Evolutionary conservation across 2,113 vertebrate species (phyloP), one percentile per base, ranked within the genome.

Genomic region (Rousettus leschenaultii): DNA sequence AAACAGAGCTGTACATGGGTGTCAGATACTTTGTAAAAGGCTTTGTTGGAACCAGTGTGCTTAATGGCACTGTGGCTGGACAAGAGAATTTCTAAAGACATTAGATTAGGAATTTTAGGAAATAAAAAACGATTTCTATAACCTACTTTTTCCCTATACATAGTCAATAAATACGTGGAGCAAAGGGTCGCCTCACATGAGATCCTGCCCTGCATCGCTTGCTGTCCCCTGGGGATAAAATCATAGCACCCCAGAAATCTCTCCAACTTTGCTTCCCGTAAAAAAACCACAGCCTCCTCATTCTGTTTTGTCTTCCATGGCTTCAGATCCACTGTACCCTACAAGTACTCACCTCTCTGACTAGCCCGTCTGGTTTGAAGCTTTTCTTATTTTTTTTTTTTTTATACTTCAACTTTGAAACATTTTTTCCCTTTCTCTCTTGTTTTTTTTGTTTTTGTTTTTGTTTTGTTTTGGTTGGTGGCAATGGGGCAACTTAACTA

Each of bases 151-250:
- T 9, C 66, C n/a, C 66, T 28, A 40, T 2, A 16, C 6, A 5
- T 0, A 48, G 43, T 86, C 24, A 38, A 30, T 51, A 14, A 66
- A n/a, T 4, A 7, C 35, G 35, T 61, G 35, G 24, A 82, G 71
- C 61, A 87, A 51, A 83, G 59, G 48, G 59, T 48, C 3, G 1
- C 2, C 30, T n/a, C 33, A 61, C 26, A 16, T 5, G 19, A 68
- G 33, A 28, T 24, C 5, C 7, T 33, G 16, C 1, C 33, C 11
- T 57, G 5, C 15, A 26, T 0, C 5, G 6, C 19, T 10, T 35
- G n/a, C 61, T 24, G 16, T 18, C 18, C 33, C 9, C 15, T 28
- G 71, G 10, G 13, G 61, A 78, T 45, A 18, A 70, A 85, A 45
- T 40, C 61, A 73, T 2, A 78, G 51, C n/a, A 74, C 13, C 28